These are phyloP conservation scores for Megaceryle torquata DNA, from an alignment of 2,113 vertebrate species.

Conservation along the genomic window DNA sequence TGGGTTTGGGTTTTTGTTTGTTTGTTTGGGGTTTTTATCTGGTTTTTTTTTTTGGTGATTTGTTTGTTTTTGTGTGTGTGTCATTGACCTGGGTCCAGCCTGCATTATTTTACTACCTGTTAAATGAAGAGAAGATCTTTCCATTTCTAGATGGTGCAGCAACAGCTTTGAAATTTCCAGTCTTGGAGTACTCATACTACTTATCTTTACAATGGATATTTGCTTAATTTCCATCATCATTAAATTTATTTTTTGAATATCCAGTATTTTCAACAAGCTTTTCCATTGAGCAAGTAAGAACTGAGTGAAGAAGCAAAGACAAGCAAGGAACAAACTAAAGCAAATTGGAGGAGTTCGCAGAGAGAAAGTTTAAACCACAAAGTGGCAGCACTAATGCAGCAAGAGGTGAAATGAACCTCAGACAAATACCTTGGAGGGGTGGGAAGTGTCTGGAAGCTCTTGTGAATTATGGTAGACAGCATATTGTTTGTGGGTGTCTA, in stretches of 20 bases:
- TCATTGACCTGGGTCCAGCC: not conserved
- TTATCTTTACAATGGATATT: not conserved
- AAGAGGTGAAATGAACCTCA: not conserved
- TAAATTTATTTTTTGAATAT: not conserved
- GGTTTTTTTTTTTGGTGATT: not conserved
- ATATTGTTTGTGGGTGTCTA: slow-evolving; percentile 32
- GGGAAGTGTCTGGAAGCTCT: slow-evolving; percentile 38
- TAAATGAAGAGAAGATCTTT: not conserved
- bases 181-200: not conserved
- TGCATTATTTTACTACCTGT: not conserved
- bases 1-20: no score
- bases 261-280: not conserved
- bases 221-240: not conserved
- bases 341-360: not conserved
- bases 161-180: not conserved
- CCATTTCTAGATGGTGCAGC: not conserved
- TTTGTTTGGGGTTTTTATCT: not conserved
- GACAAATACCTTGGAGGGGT: slow-evolving; percentile 7
- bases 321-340: slow-evolving; percentile 12
- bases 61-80: not conserved
- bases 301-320: not conserved
- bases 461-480: slow-evolving; percentile 55
- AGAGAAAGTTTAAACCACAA: slow-evolving; percentile 17
- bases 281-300: not conserved
- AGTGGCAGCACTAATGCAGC: slow-evolving; percentile 29